Evolutionary conservation across 2,888 invertebrate species (phyloP).

Genomic region (Drosophila dives): DNA sequence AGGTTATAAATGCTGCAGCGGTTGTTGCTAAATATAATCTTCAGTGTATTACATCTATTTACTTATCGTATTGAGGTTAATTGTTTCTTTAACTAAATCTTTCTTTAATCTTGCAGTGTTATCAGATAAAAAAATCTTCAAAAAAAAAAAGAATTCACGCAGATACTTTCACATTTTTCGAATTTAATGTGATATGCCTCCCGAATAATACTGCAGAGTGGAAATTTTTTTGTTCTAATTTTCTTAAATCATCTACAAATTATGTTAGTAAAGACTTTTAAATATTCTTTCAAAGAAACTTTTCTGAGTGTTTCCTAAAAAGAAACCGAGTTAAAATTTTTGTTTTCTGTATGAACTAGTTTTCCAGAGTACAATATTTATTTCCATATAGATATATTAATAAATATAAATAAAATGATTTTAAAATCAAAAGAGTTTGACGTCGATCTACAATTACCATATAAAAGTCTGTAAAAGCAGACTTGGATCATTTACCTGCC

Average conservation of each 20-base stretch:
- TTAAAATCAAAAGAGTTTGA: background rate
- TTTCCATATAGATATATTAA: background rate
- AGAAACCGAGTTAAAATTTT: background rate
- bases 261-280: background rate
- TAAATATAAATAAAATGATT: background rate
- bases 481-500: background rate
- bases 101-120: no score
- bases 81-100: no score
- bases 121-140: no score
- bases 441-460: background rate
- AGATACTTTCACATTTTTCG: background rate
- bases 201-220: background rate
- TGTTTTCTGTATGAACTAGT: background rate
- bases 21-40: conserved; percentile 52
- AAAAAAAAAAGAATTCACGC: background rate
- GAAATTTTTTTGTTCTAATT: background rate
- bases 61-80: conserved; percentile 10
- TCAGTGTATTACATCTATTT: conserved; percentile 66
- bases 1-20: conserved; percentile 53
- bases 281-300: background rate
- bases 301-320: background rate
- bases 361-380: background rate
- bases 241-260: background rate
- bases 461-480: background rate
- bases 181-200: background rate